Conservation (phyloP, 1,140 invertebrate species). For the Condylostylus longicornis region DNA sequence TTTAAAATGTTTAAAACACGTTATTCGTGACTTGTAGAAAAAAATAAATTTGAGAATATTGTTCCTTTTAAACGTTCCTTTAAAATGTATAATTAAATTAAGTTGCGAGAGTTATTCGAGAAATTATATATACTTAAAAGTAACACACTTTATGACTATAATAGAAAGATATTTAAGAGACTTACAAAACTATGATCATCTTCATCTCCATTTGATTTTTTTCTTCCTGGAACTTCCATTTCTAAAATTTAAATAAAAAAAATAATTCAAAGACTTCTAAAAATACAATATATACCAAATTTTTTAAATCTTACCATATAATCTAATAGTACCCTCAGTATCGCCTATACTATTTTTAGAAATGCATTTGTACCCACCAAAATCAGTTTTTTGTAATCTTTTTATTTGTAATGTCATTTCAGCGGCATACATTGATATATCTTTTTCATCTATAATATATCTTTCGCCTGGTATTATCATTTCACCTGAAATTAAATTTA, state of each 20-base stretch:
- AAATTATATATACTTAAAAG: too few relatives aligned
- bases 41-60: too few relatives aligned
- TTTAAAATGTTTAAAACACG: too few relatives aligned
- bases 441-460: constrained; percentile 57
- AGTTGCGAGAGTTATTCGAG: too few relatives aligned
- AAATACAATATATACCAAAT: background rate
- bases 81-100: too few relatives aligned
- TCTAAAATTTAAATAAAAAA: constrained; percentile 12
- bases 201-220: constrained; percentile 20
- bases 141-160: too few relatives aligned
- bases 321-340: constrained; percentile 69
- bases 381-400: constrained; percentile 58
- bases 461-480: constrained; percentile 76
- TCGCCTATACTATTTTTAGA: constrained; percentile 83
- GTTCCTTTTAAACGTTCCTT: too few relatives aligned
- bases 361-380: constrained; percentile 81
- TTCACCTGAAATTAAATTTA: constrained; percentile 51
- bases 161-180: too few relatives aligned
- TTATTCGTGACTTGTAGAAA: too few relatives aligned
- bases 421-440: constrained; percentile 58
- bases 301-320: constrained; percentile 56
- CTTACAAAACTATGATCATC: background rate
- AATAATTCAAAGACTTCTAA: background rate
- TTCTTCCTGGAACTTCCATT: constrained; percentile 29
- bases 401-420: constrained; percentile 64